These are phyloP conservation scores for Verasper variegatus DNA, from an alignment of 2,113 vertebrate species.

Conservation along the genomic window DNA sequence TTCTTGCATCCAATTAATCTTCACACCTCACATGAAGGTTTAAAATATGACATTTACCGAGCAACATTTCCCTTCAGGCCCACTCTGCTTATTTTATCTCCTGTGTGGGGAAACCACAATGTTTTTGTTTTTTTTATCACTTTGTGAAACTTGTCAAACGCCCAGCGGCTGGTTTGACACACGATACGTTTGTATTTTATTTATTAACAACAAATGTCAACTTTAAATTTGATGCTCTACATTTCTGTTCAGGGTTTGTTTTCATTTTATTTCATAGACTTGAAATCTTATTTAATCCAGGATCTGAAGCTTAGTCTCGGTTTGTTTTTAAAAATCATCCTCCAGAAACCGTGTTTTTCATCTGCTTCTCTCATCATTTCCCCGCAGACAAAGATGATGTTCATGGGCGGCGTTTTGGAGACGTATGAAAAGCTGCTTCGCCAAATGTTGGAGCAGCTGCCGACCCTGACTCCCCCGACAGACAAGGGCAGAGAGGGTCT, in stretches of 20 bases:
- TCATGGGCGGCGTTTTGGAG: slow-evolving; percentile 56
- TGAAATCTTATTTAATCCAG: background rate
- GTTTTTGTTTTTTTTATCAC: slow-evolving; percentile 26
- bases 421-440: slow-evolving; percentile 55
- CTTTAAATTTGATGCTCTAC: too few relatives aligned
- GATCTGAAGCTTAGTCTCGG: background rate
- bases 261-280: too few relatives aligned
- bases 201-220: background rate
- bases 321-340: background rate
- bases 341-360: background rate
- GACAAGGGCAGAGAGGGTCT: background rate
- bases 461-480: background rate
- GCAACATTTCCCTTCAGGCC: slow-evolving; percentile 25
- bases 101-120: slow-evolving; percentile 38
- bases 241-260: background rate
- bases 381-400: slow-evolving; percentile 40
- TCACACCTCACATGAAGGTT: too few relatives aligned
- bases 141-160: background rate
- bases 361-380: background rate
- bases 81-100: background rate
- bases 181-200: too few relatives aligned
- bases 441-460: slow-evolving; percentile 57
- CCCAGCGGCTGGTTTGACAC: background rate
- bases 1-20: too few relatives aligned
- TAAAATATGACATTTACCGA: too few relatives aligned